These are phyloP conservation scores for Sogatella furcifera DNA, from an alignment of 1,140 invertebrate genomes.

Conservation along the genomic window DNA sequence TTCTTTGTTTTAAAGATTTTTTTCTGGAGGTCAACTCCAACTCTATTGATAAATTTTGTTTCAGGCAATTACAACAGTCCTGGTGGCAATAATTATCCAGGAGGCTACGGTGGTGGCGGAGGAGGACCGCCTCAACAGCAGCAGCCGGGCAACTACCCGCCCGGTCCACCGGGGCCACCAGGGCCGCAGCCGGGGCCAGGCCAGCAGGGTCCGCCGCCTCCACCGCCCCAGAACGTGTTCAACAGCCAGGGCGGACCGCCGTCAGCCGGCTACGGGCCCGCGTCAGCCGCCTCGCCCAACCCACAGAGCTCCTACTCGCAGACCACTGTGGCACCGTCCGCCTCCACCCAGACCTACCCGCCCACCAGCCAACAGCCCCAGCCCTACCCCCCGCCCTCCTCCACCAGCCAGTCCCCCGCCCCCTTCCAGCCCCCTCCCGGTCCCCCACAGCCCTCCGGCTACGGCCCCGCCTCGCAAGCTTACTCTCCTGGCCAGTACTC, in stretches of 20 bases:
- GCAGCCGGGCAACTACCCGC: constrained; percentile 6
- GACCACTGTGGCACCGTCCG: constrained; percentile 18
- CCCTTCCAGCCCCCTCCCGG: neutral
- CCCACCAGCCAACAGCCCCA: neutral
- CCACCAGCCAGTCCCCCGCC: constrained; percentile 5
- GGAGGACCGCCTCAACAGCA: constrained; percentile 4
- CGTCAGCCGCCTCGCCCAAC: constrained; percentile 8
- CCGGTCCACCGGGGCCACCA: neutral
- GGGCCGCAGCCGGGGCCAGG: constrained; percentile 4
- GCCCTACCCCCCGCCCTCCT: constrained; percentile 2
- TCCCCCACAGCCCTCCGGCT: neutral
- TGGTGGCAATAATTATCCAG: neutral
- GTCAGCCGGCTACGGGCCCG: constrained; percentile 10
- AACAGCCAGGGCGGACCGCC: neutral
- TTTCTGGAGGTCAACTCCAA: too few species aligned
- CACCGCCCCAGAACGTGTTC: constrained; percentile 4
- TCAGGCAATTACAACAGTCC: constrained; percentile 6
- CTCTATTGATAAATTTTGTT: neutral
- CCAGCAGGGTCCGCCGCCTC: constrained; percentile 10
- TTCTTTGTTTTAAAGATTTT: too few species aligned
- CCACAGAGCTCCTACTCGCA: constrained; percentile 18
- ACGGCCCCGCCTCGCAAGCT: neutral
- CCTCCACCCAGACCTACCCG: constrained; percentile 17
- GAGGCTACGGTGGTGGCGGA: neutral
- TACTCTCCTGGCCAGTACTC: neutral